Base-by-base conservation (phyloP, 2,113 vertebrate species). In the Morone chrysops region DNA sequence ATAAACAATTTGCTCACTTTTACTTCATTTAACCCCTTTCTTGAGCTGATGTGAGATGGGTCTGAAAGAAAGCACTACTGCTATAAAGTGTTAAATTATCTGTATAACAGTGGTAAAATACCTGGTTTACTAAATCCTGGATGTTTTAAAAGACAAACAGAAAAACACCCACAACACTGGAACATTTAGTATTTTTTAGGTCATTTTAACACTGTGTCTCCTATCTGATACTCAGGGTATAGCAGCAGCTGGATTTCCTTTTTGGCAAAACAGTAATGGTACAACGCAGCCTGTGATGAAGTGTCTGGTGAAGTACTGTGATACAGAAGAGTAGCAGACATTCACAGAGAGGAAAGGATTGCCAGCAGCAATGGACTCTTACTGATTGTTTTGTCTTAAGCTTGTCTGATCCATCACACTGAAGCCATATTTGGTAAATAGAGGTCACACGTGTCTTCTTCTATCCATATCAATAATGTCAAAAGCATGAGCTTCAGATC, bases 301-400 rank as follows among this genome's bases (percentile, higher is more conserved):
- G 70, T 82, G 54, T 83, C 61, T 62, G 31, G 31, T 31, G 31
- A 31, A 31, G 31, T 31, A 9, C 80, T 25, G 77, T 85, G 80
- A 80, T 61, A 53, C 22, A 56, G 45, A 81, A 41, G 61, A 79
- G 70, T 69, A 68, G 75, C 78, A 75, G 14, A 77, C 75, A 75
- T 81, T 70, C 48, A 56, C 62, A 61, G 36, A 51, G 54, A 80
- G 31, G 62, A 65, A 14, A 67, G 66, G 61, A 73, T 86, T 86
- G 63, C 63, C 57, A 78, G 67, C 36, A 40, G n/a, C 31, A 51
- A 51, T 18, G 79, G 18, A 31, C 61, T 77, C 70, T 74, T 59
- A 57, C 72, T 82, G 82, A 87, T 87, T 65, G 54, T 83, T 87
- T 81, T 82, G 80, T 92, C 81, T 68, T 78, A 25, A 70, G 69